Percentiles rank a stretch among this genome's conserved stretches.
Conservation (phyloP, 2,113 vertebrate genomes). For the Ophthalmolycus amberensis region DNA sequence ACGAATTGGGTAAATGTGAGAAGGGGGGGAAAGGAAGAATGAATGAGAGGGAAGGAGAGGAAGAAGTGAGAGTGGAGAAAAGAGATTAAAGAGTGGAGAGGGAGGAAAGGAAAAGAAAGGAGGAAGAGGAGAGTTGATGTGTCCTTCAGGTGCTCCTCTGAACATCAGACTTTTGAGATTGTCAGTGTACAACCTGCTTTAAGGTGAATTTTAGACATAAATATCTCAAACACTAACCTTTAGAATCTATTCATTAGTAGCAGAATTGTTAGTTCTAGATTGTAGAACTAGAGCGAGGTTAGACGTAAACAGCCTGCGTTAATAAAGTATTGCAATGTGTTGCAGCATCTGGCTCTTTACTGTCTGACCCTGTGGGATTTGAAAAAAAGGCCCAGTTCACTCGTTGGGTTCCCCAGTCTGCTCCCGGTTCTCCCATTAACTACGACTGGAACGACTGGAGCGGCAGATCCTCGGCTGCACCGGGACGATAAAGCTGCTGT, state of each 20-base stretch:
- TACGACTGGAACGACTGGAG: conserved; percentile 54
- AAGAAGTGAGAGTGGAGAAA: not conserved
- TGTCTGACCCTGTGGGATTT: not conserved
- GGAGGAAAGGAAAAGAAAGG: not conserved
- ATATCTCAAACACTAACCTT: not conserved
- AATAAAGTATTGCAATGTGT: not conserved
- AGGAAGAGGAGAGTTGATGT: too few relatives aligned
- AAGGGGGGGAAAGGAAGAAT: too few relatives aligned
- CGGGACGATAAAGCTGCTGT: conserved; percentile 25
- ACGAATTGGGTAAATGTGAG: too few relatives aligned
- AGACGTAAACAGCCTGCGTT: not conserved
- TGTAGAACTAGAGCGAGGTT: not conserved
- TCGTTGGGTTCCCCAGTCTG: conserved; percentile 20
- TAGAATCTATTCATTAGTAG: too few relatives aligned
- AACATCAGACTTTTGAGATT: not conserved
- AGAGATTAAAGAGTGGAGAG: not conserved
- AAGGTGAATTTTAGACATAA: not conserved
- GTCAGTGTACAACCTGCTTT: not conserved
- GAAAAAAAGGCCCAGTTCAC: conserved; percentile 24
- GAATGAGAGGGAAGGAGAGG: not conserved
- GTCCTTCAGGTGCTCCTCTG: too few relatives aligned
- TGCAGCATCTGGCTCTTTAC: conserved; percentile 49
- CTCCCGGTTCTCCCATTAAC: conserved; percentile 55
- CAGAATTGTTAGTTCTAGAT: not conserved
- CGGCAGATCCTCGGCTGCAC: conserved; percentile 33